Conservation (phyloP, 1,140 invertebrate genomes). For the Ceratoteleas bidentatus region DNA sequence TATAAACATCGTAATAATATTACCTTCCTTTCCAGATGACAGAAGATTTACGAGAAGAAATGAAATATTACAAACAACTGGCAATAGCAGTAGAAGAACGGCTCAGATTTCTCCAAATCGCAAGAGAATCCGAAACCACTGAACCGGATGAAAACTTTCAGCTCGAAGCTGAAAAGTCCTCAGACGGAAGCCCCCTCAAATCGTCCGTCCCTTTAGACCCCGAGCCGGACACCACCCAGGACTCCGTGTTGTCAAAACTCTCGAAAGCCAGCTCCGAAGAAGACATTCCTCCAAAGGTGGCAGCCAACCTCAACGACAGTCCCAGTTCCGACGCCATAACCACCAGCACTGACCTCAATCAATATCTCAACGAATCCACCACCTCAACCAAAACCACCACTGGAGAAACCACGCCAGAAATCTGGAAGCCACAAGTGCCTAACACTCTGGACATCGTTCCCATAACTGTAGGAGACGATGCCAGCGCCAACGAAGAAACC, state of each 20-base stretch:
- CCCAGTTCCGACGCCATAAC: slow-evolving; percentile 66
- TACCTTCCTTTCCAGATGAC: slow-evolving; percentile 80
- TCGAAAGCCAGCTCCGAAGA: slow-evolving; percentile 57
- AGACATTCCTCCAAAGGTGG: slow-evolving; percentile 32
- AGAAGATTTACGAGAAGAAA: slow-evolving; percentile 83
- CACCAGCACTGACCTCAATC: slow-evolving; percentile 68
- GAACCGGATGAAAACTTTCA: background rate
- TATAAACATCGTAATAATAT: no score
- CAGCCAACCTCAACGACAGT: slow-evolving; percentile 51
- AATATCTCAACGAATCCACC: slow-evolving; percentile 66
- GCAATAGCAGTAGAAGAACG: slow-evolving; percentile 83
- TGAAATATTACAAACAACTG: slow-evolving; percentile 84
- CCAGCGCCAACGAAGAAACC: slow-evolving; percentile 30
- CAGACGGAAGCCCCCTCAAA: background rate
- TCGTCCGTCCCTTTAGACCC: background rate
- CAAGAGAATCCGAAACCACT: slow-evolving; percentile 14
- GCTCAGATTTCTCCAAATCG: slow-evolving; percentile 65
- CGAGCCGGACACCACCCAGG: slow-evolving; percentile 28
- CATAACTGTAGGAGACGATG: slow-evolving; percentile 68
- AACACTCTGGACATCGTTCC: slow-evolving; percentile 77
- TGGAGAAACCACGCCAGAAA: slow-evolving; percentile 68
- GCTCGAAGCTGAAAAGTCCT: slow-evolving; percentile 21
- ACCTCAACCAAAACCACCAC: slow-evolving; percentile 61
- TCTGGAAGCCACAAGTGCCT: slow-evolving; percentile 77
- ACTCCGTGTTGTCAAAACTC: slow-evolving; percentile 21